Evolutionary conservation across 1,140 invertebrate species (phyloP).

Genomic region (Drosophila kanapiae): DNA sequence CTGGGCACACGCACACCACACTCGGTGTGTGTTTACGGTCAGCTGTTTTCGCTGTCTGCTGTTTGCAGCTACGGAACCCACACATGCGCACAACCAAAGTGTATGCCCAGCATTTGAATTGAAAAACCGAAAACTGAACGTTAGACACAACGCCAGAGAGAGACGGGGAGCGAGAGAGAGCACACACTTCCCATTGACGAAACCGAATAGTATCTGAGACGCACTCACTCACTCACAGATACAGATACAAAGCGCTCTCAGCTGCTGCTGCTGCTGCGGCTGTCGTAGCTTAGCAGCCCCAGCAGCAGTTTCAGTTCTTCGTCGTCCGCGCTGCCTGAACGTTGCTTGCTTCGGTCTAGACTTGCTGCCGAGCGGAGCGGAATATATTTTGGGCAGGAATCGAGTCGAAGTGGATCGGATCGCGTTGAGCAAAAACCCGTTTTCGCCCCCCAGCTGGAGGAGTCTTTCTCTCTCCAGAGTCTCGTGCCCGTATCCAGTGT

Average conservation of each 20-base stretch:
- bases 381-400: constrained; percentile 19
- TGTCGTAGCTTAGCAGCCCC: constrained; percentile 29
- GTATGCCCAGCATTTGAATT: constrained; percentile 54
- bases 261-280: constrained; percentile 11
- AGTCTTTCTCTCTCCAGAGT: not conserved
- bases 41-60: constrained; percentile 53
- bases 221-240: constrained; percentile 27
- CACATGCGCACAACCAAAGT: constrained; percentile 29
- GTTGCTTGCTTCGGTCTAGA: constrained; percentile 31
- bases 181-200: constrained; percentile 41
- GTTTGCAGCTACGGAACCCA: constrained; percentile 16
- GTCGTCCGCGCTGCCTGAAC: constrained; percentile 57
- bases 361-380: constrained; percentile 17
- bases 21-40: constrained; percentile 65
- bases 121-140: constrained; percentile 29
- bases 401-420: constrained; percentile 23
- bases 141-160: constrained; percentile 44
- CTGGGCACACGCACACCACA: constrained; percentile 3
- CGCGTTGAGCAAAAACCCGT: constrained; percentile 63
- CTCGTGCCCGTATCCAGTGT: not conserved
- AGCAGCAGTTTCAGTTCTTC: constrained; percentile 70
- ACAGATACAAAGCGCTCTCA: constrained; percentile 22
- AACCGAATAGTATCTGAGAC: constrained; percentile 34
- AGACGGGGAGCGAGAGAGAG: constrained; percentile 37
- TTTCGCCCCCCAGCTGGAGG: constrained; percentile 31